phyloP scores from a whole-genome alignment of 1,140 invertebrate species.

The Eriocheir sinensis region DNA sequence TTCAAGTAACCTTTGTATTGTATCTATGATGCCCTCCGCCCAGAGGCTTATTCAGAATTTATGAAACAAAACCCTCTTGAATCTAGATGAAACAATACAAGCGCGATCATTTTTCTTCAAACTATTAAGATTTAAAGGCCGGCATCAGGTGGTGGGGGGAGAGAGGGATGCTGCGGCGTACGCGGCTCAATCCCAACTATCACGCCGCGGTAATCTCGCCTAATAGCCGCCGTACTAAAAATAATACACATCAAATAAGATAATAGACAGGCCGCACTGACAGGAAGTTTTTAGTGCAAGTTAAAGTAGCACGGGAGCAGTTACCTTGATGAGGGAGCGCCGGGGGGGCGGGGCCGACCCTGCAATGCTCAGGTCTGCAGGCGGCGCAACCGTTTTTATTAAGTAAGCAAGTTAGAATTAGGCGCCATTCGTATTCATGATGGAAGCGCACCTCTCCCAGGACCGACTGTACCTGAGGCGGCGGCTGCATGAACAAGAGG shows the following conservation, averaged over 20 bases:
- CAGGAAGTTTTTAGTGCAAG: background rate
- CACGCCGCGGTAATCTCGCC: no score
- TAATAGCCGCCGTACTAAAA: no score
- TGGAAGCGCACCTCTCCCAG: background rate
- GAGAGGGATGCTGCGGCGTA: background rate
- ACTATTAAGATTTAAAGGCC: background rate
- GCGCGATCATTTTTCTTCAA: no score
- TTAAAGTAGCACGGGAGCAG: background rate
- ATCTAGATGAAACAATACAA: no score
- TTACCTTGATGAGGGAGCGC: background rate
- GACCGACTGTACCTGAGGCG: background rate
- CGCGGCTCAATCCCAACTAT: no score
- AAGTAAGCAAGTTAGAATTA: slow-evolving; percentile 26
- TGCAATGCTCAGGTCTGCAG: background rate
- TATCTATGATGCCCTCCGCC: no score
- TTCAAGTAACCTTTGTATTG: no score
- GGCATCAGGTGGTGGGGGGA: background rate
- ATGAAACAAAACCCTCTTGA: no score
- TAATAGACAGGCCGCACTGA: background rate
- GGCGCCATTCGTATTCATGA: background rate
- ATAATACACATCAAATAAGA: no score
- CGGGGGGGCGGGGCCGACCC: background rate
- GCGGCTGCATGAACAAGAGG: background rate
- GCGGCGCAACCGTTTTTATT: slow-evolving; percentile 3
- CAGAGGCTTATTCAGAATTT: no score